Percentiles rank a stretch among this genome's conserved stretches.
These are phyloP conservation scores for Meleagris gallopavo DNA, from an alignment of 2,113 vertebrate species.

Conservation along the genomic window DNA sequence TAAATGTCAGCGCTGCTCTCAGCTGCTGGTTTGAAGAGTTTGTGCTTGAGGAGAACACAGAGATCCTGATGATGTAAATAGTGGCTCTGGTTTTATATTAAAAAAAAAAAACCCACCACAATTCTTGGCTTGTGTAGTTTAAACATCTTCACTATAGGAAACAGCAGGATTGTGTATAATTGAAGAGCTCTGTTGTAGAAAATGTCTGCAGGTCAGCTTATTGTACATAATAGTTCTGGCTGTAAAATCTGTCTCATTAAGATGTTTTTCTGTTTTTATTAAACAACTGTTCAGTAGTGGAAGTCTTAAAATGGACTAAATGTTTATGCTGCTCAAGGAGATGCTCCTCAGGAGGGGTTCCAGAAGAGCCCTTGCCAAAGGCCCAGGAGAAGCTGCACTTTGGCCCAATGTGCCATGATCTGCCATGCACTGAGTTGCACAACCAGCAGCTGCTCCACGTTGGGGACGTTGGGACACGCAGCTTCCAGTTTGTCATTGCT, in stretches of 20 bases:
- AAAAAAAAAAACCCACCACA: not conserved
- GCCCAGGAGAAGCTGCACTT: not conserved
- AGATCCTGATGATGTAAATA: not conserved
- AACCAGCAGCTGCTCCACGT: too few relatives aligned
- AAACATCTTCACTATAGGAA: constrained; percentile 48
- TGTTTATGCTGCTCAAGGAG: constrained; percentile 26
- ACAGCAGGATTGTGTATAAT: constrained; percentile 24
- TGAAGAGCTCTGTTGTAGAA: not conserved
- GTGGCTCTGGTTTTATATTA: not conserved
- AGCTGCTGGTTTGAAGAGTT: not conserved
- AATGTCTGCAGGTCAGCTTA: not conserved
- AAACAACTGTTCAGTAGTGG: not conserved
- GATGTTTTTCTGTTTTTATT: not conserved
- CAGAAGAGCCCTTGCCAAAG: not conserved
- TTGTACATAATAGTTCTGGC: not conserved
- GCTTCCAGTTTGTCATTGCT: not conserved
- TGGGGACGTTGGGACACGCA: not conserved
- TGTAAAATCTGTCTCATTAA: constrained; percentile 24
- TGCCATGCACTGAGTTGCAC: not conserved
- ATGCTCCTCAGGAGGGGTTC: not conserved
- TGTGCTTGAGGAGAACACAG: not conserved
- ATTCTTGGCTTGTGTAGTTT: constrained; percentile 1
- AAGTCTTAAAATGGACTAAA: constrained; percentile 8
- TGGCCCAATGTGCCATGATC: not conserved
- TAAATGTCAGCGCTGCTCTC: not conserved